Conservation (phyloP, 2,113 vertebrate species). For the Sus scrofa region T2T-Sscrofa CM000816.6:8756501-8757000, state of each 20-base stretch:
- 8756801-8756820: not conserved
- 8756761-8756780: not conserved
- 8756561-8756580: too few species aligned
- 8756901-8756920: not conserved
- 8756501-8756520: too few species aligned
- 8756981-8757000: conserved; percentile 55
- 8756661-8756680: too few species aligned
- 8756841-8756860: not conserved
- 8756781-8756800: not conserved
- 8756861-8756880: fast-evolving
- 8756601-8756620: too few species aligned
- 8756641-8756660: too few species aligned
- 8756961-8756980: not conserved
- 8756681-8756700: too few species aligned
- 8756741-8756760: not conserved
- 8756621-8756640: too few species aligned
- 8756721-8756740: not conserved
- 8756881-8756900: not conserved
- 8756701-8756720: not conserved
- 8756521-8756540: too few species aligned
- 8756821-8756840: not conserved
- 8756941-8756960: not conserved
- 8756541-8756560: too few species aligned
- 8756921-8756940: not conserved
- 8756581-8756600: too few species aligned